phyloP scores from a whole-genome alignment of 2,888 invertebrate species.

The Habroteleia sp. region DNA sequence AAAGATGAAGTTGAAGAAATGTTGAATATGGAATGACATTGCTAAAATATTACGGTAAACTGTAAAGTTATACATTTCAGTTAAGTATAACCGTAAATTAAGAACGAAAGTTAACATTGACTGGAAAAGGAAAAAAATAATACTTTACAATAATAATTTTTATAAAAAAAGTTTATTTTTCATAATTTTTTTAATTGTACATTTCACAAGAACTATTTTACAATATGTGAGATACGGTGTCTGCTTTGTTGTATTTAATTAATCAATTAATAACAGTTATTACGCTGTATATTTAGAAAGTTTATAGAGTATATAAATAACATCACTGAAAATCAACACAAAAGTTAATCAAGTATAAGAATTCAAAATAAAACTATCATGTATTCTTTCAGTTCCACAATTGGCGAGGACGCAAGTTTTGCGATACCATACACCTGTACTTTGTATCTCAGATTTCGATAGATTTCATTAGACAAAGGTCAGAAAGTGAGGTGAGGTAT shows the following conservation, averaged over 20 bases:
- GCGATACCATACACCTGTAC: constrained; percentile 13
- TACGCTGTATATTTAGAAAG: constrained; percentile 6
- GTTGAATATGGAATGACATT: background rate
- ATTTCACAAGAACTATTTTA: constrained; percentile 44
- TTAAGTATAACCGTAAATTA: constrained; percentile 18
- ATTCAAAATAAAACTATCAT: constrained; percentile 11
- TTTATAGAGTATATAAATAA: constrained; percentile 3
- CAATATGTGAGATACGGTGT: constrained; percentile 26
- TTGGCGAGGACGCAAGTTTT: constrained; percentile 25
- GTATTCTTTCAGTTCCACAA: constrained; percentile 26
- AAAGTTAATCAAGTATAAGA: constrained; percentile 16
- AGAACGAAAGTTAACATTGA: constrained; percentile 3
- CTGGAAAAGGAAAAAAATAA: constrained; percentile 22
- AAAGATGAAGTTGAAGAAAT: constrained; percentile 18
- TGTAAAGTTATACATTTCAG: background rate
- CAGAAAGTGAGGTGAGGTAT: constrained; percentile 68
- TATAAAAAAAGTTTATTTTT: constrained; percentile 42
- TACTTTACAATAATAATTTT: constrained; percentile 7
- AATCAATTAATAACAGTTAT: constrained; percentile 13
- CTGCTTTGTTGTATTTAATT: constrained; percentile 16
- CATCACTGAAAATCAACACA: constrained; percentile 12
- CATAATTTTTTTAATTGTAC: constrained; percentile 34
- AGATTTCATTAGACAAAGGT: constrained; percentile 54
- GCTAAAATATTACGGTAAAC: background rate
- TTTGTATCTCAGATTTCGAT: constrained; percentile 12